phyloP scores from a whole-genome alignment of 2,113 vertebrate species.

The Cyprinodon variegatus region DNA sequence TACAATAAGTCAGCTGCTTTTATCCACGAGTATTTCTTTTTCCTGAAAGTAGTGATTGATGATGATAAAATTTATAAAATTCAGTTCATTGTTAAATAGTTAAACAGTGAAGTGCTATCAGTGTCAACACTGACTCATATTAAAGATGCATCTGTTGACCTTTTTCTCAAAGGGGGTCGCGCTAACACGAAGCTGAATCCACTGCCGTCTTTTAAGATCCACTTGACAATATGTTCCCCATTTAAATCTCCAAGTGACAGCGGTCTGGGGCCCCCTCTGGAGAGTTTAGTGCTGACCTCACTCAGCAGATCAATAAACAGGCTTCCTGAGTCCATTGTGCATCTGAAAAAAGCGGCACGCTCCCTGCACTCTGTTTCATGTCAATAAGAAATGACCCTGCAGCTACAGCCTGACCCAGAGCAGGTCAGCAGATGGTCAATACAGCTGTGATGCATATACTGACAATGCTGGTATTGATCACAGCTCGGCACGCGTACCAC shows the following conservation, averaged over 20 bases:
- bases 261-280: conserved; percentile 6
- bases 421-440: conserved; percentile 58
- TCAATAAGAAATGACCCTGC: conserved; percentile 50
- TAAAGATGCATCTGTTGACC: conserved; percentile 10
- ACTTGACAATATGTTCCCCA: conserved; percentile 30
- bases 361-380: conserved; percentile 33
- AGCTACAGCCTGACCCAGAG: conserved; percentile 44
- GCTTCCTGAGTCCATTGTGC: conserved; percentile 39
- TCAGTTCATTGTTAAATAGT: conserved; percentile 1
- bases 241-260: conserved; percentile 37
- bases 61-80: neutral
- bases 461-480: conserved; percentile 63
- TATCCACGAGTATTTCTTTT: neutral
- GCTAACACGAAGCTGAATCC: conserved; percentile 26
- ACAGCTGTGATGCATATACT: conserved; percentile 32
- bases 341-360: conserved; percentile 28
- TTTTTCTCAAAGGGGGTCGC: neutral
- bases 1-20: neutral
- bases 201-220: conserved; percentile 42
- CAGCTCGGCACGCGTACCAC: conserved; percentile 24
- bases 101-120: conserved; percentile 12
- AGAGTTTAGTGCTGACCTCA: conserved; percentile 13
- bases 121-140: neutral
- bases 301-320: conserved; percentile 59
- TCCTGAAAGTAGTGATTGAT: neutral